These are phyloP conservation scores for Peromyscus attwateri DNA, from an alignment of 2,797 vertebrate genomes.

Conservation along the genomic window DNA sequence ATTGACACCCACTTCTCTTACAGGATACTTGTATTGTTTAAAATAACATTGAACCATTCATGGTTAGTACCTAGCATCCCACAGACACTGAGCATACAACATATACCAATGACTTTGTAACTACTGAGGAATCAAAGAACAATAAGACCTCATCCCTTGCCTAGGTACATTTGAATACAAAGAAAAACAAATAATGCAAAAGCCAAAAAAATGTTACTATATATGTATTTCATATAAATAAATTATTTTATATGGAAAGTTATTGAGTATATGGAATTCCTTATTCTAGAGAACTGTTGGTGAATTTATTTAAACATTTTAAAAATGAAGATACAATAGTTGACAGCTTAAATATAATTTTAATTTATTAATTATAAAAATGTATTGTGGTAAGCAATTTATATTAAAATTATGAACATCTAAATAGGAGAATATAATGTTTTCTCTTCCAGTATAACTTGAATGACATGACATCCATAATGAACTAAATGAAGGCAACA, in stretches of 20 bases:
- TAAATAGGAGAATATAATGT: neutral
- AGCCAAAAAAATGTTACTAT: neutral
- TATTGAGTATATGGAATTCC: neutral
- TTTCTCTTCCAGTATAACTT: neutral
- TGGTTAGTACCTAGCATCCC: neutral
- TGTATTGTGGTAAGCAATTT: neutral
- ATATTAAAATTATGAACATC: constrained; percentile 25
- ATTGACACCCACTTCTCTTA: neutral
- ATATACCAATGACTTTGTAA: neutral
- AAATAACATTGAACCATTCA: neutral
- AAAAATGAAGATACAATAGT: constrained; percentile 31
- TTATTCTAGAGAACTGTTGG: neutral
- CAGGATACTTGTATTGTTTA: neutral
- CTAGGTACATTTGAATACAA: neutral
- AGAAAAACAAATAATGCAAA: neutral
- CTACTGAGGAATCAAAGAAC: constrained; percentile 51
- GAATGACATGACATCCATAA: constrained; percentile 18
- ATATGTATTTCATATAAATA: constrained; percentile 11
- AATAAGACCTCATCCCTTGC: neutral
- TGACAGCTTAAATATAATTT: neutral
- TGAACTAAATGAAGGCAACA: neutral
- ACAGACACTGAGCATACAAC: neutral
- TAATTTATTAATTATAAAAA: constrained; percentile 16
- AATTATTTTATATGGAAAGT: neutral
- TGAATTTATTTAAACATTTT: constrained; percentile 9